Base-by-base conservation (phyloP, 1,140 invertebrate species). In the Aphis gossypii region DNA sequence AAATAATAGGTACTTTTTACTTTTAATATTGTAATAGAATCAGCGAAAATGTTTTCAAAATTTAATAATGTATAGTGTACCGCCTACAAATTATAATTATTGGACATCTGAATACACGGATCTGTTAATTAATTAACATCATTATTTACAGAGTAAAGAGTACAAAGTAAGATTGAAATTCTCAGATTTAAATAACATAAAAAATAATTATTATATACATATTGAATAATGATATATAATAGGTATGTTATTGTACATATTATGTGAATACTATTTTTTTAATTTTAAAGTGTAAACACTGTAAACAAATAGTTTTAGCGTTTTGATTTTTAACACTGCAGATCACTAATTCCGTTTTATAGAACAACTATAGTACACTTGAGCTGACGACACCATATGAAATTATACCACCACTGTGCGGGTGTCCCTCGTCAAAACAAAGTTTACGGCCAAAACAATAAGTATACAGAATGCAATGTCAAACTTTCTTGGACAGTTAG, bases 361-460 rank as follows among this genome's bases (percentile, higher is more conserved):
- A 76, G 14, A 76, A 76, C 60, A 76, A 76, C n/a, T 76, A 18
- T 76, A 76, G 30, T 68, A n/a, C 6, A 44, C 9, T 84, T 86
- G 30, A 46, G 18, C n/a, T 46, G 30, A 87, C n/a, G 86, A 87
- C n/a, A 84, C 30, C n/a, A 84, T 44, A 44, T 87, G 86, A 87
- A 48, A 87, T 46, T 44, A 84, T 44, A 87, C 44, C 7, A 30
- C 44, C n/a, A 2, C 84, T 25, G 44, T 2, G 4, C 41, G 20
- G 54, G 9, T 48, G 48, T 84, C 91, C 76, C 48, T 92, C 48
- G 91, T 84, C 91, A 92, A 92, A 68, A 84, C 91, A 56, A 84
- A 92, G 82, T 92, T 82, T 82, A n/a, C 76, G 35, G n/a, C 48
- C 87, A 41, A 84, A 41, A 68, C n/a, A 46, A 44, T 44, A 35